Conservation (phyloP, 2,888 invertebrate genomes). For the Hetaerina titia region DNA sequence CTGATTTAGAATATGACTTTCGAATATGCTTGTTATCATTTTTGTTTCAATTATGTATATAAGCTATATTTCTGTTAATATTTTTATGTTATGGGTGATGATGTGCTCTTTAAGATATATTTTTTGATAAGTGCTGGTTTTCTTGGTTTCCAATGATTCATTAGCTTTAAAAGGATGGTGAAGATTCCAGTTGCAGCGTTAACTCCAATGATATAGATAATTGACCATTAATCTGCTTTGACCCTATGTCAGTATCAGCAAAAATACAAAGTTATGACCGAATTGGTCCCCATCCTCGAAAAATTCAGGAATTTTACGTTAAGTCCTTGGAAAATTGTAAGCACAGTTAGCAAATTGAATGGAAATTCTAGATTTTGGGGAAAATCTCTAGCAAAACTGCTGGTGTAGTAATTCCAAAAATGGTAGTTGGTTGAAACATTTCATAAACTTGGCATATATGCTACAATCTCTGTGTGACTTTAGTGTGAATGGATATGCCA, state of each 20-base stretch:
- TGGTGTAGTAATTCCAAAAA: too few relatives aligned
- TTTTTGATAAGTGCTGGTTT: neutral
- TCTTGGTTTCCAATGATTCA: neutral
- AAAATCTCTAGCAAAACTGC: too few relatives aligned
- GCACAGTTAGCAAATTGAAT: too few relatives aligned
- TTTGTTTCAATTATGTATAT: neutral
- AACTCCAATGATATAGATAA: neutral
- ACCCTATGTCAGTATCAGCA: neutral
- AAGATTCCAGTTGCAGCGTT: neutral
- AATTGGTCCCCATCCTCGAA: too few relatives aligned
- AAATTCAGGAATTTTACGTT: too few relatives aligned
- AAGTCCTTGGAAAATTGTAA: too few relatives aligned
- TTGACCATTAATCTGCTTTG: neutral
- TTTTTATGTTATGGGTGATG: neutral
- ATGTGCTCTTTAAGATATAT: neutral
- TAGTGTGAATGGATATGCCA: too few relatives aligned
- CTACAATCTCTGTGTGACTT: too few relatives aligned
- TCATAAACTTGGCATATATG: too few relatives aligned
- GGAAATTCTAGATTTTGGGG: too few relatives aligned
- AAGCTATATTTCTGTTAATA: neutral
- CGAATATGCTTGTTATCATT: neutral
- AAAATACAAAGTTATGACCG: too few relatives aligned
- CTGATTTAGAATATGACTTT: neutral
- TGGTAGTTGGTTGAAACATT: too few relatives aligned
- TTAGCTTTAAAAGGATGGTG: neutral